Conservation (phyloP, 2,797 vertebrate genomes). For the Xiphophorus birchmanni region DNA sequence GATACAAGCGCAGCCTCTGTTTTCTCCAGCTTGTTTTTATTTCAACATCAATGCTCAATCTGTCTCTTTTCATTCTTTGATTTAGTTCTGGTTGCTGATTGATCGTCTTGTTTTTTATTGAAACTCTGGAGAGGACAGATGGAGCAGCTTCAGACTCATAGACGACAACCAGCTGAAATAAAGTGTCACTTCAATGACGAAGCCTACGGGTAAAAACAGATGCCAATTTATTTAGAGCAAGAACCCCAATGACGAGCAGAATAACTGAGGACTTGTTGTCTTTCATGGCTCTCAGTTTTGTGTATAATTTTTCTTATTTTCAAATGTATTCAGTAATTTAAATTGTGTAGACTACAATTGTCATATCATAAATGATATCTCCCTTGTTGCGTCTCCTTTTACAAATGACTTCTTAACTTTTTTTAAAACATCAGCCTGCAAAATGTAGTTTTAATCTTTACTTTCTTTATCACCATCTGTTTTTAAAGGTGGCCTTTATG, state of each 20-base stretch:
- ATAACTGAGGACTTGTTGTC: not conserved
- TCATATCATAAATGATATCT: not conserved
- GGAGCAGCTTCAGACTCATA: not conserved
- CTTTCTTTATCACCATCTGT: not conserved
- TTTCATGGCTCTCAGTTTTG: not conserved
- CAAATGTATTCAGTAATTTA: not conserved
- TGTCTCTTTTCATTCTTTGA: not conserved
- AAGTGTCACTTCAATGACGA: not conserved
- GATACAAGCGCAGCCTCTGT: not conserved
- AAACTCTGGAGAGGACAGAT: not conserved
- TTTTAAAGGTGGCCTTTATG: not conserved
- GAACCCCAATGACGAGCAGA: not conserved
- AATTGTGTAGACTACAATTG: not conserved
- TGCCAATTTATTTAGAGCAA: not conserved
- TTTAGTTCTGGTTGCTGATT: not conserved
- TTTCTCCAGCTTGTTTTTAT: not conserved
- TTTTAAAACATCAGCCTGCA: not conserved
- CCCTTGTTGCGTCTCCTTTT: not conserved
- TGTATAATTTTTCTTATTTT: not conserved
- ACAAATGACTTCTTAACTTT: not conserved
- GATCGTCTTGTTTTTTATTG: not conserved
- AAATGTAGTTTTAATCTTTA: not conserved
- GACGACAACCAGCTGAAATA: slow-evolving; percentile 3
- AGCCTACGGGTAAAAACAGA: not conserved
- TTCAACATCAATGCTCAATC: not conserved